Evolutionary conservation across 2,797 vertebrate genomes (phyloP).

Genomic region (Protonibea diacanthus): DNA sequence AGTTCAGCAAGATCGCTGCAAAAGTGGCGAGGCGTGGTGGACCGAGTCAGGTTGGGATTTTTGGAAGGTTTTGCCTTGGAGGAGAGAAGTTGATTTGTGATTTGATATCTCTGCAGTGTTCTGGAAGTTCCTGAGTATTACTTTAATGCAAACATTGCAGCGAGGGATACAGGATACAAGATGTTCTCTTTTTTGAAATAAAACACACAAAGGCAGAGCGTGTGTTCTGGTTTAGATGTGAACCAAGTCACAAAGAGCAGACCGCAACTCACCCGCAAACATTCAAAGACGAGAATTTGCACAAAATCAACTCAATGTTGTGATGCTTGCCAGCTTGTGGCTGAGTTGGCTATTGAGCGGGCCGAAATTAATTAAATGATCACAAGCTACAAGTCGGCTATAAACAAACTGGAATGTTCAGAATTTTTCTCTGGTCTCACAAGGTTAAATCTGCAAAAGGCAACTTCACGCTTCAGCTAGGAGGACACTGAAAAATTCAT

Average conservation of each 20-base stretch:
- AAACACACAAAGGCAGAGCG: neutral
- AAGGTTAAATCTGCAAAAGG: constrained; percentile 15
- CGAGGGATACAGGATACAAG: neutral
- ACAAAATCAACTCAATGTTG: neutral
- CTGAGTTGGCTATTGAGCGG: neutral
- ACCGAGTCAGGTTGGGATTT: constrained; percentile 7
- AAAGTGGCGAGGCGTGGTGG: neutral
- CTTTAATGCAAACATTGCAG: neutral
- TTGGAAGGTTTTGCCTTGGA: constrained; percentile 1
- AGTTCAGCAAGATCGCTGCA: constrained; percentile 28
- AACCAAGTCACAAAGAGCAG: neutral
- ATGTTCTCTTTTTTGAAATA: constrained; percentile 10
- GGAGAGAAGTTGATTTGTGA: neutral
- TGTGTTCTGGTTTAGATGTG: constrained; percentile 5
- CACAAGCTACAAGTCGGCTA: neutral
- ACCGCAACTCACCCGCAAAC: neutral
- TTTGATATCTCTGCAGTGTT: constrained; percentile 14
- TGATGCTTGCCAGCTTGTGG: neutral
- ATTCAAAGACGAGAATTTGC: neutral
- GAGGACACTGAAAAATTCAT: neutral
- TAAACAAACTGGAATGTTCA: constrained; percentile 5
- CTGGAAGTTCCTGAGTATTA: constrained; percentile 12
- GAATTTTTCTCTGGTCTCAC: neutral
- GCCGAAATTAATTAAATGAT: neutral
- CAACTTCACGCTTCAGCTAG: neutral